These are phyloP conservation scores for Andinoacara biseriatus DNA, from an alignment of 2,113 vertebrate genomes.

Conservation along the genomic window DNA sequence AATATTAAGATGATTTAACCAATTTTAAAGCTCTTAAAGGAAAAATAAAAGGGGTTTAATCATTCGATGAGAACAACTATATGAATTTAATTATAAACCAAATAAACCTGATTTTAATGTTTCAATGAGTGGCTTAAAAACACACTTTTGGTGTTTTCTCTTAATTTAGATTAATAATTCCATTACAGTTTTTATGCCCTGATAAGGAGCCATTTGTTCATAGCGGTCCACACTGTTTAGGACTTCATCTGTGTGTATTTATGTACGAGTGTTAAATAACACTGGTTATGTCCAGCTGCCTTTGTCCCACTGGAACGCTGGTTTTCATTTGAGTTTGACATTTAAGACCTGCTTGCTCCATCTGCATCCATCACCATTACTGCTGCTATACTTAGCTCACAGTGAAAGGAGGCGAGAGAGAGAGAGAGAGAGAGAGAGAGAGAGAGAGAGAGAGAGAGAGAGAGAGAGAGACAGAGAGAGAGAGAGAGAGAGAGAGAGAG, in stretches of 20 bases:
- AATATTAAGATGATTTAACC: not conserved
- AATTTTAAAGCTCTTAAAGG: constrained; percentile 4
- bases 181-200: not conserved
- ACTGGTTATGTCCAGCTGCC: constrained; percentile 51
- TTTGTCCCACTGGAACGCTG: constrained; percentile 54
- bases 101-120: not conserved
- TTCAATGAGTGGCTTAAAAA: not conserved
- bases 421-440: no score
- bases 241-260: not conserved
- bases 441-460: no score
- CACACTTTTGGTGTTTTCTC: not conserved
- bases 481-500: not conserved
- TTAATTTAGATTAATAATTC: not conserved
- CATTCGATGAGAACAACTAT: not conserved
- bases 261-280: constrained; percentile 50
- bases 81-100: not conserved
- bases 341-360: constrained; percentile 68
- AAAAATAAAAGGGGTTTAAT: not conserved
- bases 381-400: constrained; percentile 58
- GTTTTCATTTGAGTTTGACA: constrained; percentile 75
- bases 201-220: not conserved
- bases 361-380: constrained; percentile 73
- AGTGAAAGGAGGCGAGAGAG: not conserved
- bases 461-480: no score
- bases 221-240: not conserved